Percentiles rank a stretch among this genome's conserved stretches.
phyloP scores from a whole-genome alignment of 2,888 invertebrate species.

The Idaea aversata region DNA sequence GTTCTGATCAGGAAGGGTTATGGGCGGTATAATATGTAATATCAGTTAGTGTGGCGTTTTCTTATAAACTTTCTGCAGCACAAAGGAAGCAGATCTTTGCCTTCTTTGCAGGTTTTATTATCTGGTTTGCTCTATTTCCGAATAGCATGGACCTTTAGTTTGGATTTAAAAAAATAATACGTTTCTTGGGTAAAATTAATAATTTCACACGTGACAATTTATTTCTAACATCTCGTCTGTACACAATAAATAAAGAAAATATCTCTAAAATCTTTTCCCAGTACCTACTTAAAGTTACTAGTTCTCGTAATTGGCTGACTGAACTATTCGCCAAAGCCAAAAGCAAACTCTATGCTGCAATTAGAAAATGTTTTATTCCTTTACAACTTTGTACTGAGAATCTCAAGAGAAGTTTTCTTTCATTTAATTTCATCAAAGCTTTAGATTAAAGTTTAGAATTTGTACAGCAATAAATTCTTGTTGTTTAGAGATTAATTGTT shows the following conservation, averaged over 20 bases:
- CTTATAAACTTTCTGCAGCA: too few relatives aligned
- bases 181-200: too few relatives aligned
- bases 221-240: background rate
- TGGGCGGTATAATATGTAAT: too few relatives aligned
- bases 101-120: too few relatives aligned
- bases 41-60: too few relatives aligned
- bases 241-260: background rate
- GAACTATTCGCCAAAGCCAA: conserved; percentile 25
- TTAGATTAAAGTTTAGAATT: conserved; percentile 1
- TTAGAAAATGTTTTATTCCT: conserved; percentile 37
- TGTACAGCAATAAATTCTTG: conserved; percentile 2
- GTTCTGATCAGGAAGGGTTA: too few relatives aligned
- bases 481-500: conserved; percentile 16
- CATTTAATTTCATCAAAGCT: conserved; percentile 25
- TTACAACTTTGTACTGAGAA: conserved; percentile 35
- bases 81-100: too few relatives aligned
- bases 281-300: background rate
- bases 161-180: too few relatives aligned
- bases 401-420: conserved; percentile 31
- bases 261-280: background rate
- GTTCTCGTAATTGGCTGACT: conserved; percentile 14
- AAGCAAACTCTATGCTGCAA: conserved; percentile 34
- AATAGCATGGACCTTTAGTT: too few relatives aligned
- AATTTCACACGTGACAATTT: too few relatives aligned
- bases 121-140: too few relatives aligned